Percentiles rank a stretch among this genome's conserved stretches.
Evolutionary conservation across 2,113 vertebrate genomes (phyloP).

Genomic region (Elephantulus edwardii): DNA sequence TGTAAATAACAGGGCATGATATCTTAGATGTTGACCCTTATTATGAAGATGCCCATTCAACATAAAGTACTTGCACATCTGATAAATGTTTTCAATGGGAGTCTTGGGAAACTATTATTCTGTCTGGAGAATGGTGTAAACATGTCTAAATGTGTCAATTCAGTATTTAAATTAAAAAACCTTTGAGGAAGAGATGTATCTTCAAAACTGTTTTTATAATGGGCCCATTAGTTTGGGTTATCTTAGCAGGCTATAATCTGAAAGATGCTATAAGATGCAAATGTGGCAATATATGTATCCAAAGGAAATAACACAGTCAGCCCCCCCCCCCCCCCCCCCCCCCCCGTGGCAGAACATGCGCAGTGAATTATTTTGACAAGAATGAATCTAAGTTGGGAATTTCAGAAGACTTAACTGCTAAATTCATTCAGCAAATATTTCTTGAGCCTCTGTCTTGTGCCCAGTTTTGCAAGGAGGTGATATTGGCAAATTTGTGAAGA

Average conservation of each 20-base stretch:
- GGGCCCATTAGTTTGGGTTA: neutral
- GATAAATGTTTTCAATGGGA: neutral
- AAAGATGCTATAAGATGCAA: neutral
- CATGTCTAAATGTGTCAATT: neutral
- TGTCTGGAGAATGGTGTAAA: too few species aligned
- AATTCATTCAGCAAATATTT: neutral
- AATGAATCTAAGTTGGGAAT: neutral
- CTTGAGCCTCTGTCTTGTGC: neutral
- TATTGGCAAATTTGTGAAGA: neutral
- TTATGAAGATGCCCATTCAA: neutral
- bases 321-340: too few species aligned
- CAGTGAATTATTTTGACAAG: neutral
- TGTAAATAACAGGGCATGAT: neutral
- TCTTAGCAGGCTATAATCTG: neutral
- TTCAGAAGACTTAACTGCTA: neutral
- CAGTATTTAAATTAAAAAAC: conserved; percentile 38
- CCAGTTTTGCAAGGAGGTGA: neutral
- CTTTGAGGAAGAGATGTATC: neutral
- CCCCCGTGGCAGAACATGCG: neutral
- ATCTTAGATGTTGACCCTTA: neutral
- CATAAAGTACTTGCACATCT: neutral
- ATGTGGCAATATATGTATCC: neutral
- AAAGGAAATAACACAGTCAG: neutral
- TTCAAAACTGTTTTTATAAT: conserved; percentile 22
- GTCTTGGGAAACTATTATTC: neutral